Percentiles rank a stretch among this genome's conserved stretches.
Evolutionary conservation across 2,888 invertebrate species (phyloP).

Genomic region (Drosophila atroscutellata): DNA sequence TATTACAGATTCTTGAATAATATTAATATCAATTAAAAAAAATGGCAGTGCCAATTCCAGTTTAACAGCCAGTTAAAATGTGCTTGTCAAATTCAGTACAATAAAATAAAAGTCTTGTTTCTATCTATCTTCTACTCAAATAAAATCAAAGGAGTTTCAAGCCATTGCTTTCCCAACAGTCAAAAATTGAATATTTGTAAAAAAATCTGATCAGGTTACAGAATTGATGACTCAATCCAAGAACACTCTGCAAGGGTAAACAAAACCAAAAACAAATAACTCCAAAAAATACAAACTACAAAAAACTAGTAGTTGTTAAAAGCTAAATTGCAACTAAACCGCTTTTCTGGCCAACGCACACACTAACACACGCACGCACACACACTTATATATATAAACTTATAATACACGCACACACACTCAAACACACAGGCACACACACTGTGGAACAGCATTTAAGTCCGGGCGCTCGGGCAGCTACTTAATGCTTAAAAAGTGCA

Average conservation of each 20-base stretch:
- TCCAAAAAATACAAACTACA: conserved; percentile 41
- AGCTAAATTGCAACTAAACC: conserved; percentile 71
- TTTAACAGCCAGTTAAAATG: not conserved
- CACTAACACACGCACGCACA: conserved; percentile 24
- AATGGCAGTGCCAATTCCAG: not conserved
- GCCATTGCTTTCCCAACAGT: not conserved
- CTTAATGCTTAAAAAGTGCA: conserved; percentile 82
- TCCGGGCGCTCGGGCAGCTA: conserved; percentile 60
- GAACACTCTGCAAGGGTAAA: conserved; percentile 35
- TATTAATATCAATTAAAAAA: too few relatives aligned
- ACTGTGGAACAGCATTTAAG: conserved; percentile 48
- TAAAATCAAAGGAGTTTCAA: not conserved
- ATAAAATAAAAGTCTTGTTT: not conserved
- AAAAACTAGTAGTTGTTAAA: conserved; percentile 67
- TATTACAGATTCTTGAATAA: not conserved
- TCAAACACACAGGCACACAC: conserved; percentile 16
- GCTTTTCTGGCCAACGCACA: conserved; percentile 66
- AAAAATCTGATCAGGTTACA: not conserved
- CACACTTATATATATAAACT: not conserved
- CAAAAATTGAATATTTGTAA: not conserved
- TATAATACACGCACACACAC: conserved; percentile 31
- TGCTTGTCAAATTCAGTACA: not conserved
- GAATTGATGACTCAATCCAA: not conserved
- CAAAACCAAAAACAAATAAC: conserved; percentile 48
- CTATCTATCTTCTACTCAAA: not conserved